phyloP scores from a whole-genome alignment of 2,797 vertebrate genomes.

The Trachurus trachurus region DNA sequence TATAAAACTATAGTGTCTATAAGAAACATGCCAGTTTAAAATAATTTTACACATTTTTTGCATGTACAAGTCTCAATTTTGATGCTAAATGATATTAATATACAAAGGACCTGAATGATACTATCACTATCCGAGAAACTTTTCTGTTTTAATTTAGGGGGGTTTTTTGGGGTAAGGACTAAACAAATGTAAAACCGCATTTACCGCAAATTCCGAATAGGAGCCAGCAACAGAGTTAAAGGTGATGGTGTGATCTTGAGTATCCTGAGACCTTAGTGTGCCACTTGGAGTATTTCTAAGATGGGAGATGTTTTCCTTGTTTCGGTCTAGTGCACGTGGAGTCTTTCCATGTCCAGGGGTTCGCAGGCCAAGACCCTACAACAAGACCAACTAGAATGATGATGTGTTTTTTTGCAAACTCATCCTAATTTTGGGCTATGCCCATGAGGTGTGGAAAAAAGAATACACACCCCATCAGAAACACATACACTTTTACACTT shows the following conservation, averaged over 20 bases:
- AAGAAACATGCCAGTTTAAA: background rate
- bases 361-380: constrained; percentile 76
- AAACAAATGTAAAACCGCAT: constrained; percentile 71
- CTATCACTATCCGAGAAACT: background rate
- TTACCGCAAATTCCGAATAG: constrained; percentile 98
- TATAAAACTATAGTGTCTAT: background rate
- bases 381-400: constrained; percentile 34
- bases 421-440: constrained; percentile 9
- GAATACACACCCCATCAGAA: background rate
- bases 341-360: constrained; percentile 81
- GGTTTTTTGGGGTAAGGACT: background rate
- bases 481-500: background rate
- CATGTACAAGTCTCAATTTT: background rate
- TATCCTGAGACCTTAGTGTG: constrained; percentile 86
- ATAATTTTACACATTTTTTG: background rate
- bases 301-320: constrained; percentile 93
- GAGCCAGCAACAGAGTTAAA: constrained; percentile 92
- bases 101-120: too few species aligned
- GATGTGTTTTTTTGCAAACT: background rate
- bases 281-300: constrained; percentile 86
- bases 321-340: constrained; percentile 82
- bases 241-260: constrained; percentile 90
- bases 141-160: background rate
- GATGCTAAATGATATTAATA: background rate
- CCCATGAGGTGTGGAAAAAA: background rate